Evolutionary conservation across 2,888 invertebrate genomes (phyloP).

Genomic region (Erebia aethiops): DNA sequence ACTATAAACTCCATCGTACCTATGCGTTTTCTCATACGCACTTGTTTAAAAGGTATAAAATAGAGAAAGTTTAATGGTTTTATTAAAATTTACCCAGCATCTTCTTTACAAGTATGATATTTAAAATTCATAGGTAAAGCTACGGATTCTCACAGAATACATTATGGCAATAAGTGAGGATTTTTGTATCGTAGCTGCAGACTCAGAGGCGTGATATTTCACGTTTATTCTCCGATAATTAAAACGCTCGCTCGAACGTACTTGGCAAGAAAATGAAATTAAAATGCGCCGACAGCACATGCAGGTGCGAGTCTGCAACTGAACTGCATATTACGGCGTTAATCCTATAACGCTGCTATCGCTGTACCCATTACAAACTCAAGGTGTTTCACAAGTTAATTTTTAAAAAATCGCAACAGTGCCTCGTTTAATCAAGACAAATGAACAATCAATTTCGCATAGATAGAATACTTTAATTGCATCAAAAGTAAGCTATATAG

Average conservation of each 20-base stretch:
- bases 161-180: background rate
- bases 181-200: background rate
- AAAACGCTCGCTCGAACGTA: constrained; percentile 51
- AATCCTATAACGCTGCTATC: constrained; percentile 29
- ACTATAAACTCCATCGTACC: too few species aligned
- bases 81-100: background rate
- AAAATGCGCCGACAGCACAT: constrained; percentile 57
- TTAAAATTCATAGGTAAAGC: too few species aligned
- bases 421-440: too few species aligned
- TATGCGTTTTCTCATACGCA: too few species aligned
- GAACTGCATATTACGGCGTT: constrained; percentile 33
- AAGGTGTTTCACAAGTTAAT: background rate
- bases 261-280: constrained; percentile 61
- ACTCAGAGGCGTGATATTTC: constrained; percentile 15
- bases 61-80: too few species aligned
- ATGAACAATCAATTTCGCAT: too few species aligned
- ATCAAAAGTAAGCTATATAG: too few species aligned
- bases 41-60: too few species aligned
- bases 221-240: constrained; percentile 56
- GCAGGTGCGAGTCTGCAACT: constrained; percentile 50
- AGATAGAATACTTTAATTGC: too few species aligned
- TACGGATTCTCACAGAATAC: background rate
- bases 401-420: too few species aligned
- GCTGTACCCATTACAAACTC: background rate
- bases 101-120: background rate